Conservation (phyloP, 2,888 invertebrate genomes). For the Aphrophora alni region DNA sequence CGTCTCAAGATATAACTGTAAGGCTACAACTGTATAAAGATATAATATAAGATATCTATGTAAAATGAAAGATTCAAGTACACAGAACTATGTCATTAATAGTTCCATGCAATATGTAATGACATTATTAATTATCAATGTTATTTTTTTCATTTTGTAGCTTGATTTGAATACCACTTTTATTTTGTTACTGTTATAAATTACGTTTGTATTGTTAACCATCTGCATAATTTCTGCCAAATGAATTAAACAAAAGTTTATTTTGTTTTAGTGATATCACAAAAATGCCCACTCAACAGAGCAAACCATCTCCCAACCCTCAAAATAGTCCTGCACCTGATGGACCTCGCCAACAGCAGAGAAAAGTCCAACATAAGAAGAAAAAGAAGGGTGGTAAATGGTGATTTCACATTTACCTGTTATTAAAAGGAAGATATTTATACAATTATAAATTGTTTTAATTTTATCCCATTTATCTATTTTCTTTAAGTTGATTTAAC, state of each 20-base stretch:
- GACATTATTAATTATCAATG: too few relatives aligned
- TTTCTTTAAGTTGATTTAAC: neutral
- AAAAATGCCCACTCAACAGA: conserved; percentile 59
- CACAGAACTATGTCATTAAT: too few relatives aligned
- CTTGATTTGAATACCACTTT: too few relatives aligned
- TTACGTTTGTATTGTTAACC: too few relatives aligned
- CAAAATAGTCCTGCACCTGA: conserved; percentile 54
- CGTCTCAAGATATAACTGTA: too few relatives aligned
- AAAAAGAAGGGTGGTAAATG: conserved; percentile 69
- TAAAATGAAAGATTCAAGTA: too few relatives aligned
- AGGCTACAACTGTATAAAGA: too few relatives aligned
- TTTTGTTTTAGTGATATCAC: conserved; percentile 66
- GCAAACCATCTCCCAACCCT: conserved; percentile 59
- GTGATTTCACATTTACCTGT: conserved; percentile 51
- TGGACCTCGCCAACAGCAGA: conserved; percentile 73
- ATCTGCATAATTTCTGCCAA: too few relatives aligned
- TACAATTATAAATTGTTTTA: neutral
- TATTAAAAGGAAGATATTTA: neutral
- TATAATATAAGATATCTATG: too few relatives aligned
- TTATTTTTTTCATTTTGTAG: too few relatives aligned
- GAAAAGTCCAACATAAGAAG: conserved; percentile 75
- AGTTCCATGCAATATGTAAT: too few relatives aligned
- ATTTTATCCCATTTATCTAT: neutral
- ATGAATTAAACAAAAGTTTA: neutral
- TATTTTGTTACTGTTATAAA: too few relatives aligned